phyloP scores from a whole-genome alignment of 2,797 vertebrate genomes.

The Sebastes kiyomatsui region DNA sequence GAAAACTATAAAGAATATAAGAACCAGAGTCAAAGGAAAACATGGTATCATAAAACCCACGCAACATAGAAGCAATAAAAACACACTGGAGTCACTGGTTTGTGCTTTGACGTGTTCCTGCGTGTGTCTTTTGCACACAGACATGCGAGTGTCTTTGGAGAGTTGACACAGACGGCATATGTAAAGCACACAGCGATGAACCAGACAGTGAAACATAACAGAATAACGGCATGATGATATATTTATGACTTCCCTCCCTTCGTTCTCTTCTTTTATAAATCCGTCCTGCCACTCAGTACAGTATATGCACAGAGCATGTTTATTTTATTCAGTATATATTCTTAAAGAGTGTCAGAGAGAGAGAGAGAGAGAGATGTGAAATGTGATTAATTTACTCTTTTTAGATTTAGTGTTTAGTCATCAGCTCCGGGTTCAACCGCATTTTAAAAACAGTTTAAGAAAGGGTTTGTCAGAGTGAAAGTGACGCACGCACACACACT shows the following conservation, averaged over 20 bases:
- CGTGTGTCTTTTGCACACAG: neutral
- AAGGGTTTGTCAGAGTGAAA: constrained; percentile 33
- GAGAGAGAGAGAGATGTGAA: neutral
- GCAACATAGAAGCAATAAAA: neutral
- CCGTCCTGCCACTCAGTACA: neutral
- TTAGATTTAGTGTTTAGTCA: constrained; percentile 26
- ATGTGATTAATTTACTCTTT: neutral
- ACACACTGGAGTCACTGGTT: neutral
- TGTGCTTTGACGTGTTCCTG: neutral
- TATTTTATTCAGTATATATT: constrained; percentile 34
- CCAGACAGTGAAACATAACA: constrained; percentile 52
- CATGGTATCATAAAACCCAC: neutral
- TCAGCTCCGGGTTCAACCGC: constrained; percentile 15
- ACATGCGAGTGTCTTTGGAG: neutral
- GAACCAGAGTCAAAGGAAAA: neutral
- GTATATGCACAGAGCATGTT: constrained; percentile 23
- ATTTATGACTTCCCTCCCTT: constrained; percentile 45
- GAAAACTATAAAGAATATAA: neutral
- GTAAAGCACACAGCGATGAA: constrained; percentile 26
- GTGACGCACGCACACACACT: constrained; percentile 1
- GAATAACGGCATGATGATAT: constrained; percentile 34
- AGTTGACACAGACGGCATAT: constrained; percentile 30
- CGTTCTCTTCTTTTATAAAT: constrained; percentile 8
- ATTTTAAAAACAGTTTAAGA: constrained; percentile 8
- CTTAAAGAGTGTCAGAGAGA: neutral